A percentile compares a stretch with the other conserved stretches of the same genome.
Evolutionary conservation across 2,797 vertebrate genomes (phyloP).

Genomic region (Gymnocypris eckloni): DNA sequence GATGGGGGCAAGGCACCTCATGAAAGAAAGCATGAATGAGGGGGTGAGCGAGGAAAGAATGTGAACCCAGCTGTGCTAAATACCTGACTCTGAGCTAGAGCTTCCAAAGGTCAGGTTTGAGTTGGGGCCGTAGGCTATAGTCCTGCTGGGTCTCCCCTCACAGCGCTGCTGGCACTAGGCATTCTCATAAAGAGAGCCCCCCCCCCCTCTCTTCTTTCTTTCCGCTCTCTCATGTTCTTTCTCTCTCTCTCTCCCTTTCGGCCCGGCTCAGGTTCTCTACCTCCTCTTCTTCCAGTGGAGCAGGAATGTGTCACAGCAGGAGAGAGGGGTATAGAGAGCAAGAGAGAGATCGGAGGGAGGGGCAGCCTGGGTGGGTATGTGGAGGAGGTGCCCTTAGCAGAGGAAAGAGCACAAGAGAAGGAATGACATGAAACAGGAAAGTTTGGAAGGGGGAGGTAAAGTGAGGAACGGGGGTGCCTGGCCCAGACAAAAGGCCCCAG

Average conservation of each 20-base stretch:
- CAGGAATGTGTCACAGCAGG: conserved; percentile 62
- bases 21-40: conserved; percentile 70
- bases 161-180: conserved; percentile 80
- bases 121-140: conserved; percentile 78
- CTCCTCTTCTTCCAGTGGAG: conserved; percentile 48
- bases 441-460: conserved; percentile 65
- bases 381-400: conserved; percentile 49
- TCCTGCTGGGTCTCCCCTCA: conserved; percentile 79
- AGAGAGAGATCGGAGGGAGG: conserved; percentile 30
- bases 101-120: conserved; percentile 76
- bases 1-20: conserved; percentile 56
- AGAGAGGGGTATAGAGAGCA: conserved; percentile 55
- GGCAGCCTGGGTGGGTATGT: conserved; percentile 60
- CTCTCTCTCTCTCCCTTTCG: conserved; percentile 30
- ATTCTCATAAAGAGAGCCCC: conserved; percentile 84
- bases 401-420: conserved; percentile 55
- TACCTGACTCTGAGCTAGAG: conserved; percentile 82
- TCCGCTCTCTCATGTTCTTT: conserved; percentile 57
- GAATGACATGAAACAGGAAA: conserved; percentile 61
- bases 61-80: conserved; percentile 81
- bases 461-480: conserved; percentile 42
- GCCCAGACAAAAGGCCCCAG: conserved; percentile 61
- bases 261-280: conserved; percentile 57
- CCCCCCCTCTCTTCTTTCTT: conserved; percentile 63
- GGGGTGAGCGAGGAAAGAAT: conserved; percentile 71